These are phyloP conservation scores for Atta cephalotes DNA, from an alignment of 1,140 invertebrate species.

Conservation along the genomic window DNA sequence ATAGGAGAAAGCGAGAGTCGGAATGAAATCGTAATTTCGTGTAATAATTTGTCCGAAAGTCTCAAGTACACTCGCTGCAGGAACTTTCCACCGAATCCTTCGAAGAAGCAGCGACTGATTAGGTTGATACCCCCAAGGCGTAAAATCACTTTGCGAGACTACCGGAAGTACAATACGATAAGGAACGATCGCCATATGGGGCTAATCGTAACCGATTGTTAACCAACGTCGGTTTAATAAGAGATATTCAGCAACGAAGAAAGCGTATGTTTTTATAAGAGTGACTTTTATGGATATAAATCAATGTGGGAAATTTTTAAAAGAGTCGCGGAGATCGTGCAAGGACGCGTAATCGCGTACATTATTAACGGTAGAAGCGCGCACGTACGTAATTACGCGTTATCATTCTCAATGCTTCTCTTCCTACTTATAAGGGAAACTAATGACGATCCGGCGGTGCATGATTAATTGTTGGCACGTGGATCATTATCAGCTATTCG, in stretches of 20 bases:
- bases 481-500: conserved; percentile 68
- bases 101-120: not conserved
- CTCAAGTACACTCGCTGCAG: not conserved
- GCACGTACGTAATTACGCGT: conserved; percentile 61
- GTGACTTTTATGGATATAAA: conserved; percentile 41
- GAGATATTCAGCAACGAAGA: conserved; percentile 55
- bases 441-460: conserved; percentile 43
- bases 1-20: conserved; percentile 39
- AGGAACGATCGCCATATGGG: not conserved
- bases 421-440: conserved; percentile 36
- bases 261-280: conserved; percentile 18
- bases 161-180: conserved; percentile 36
- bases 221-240: conserved; percentile 42
- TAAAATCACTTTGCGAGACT: conserved; percentile 11
- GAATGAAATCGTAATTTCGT: conserved; percentile 39
- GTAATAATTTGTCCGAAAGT: conserved; percentile 38
- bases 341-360: conserved; percentile 29
- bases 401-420: conserved; percentile 34
- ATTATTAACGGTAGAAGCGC: conserved; percentile 66
- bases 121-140: not conserved
- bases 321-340: conserved; percentile 42
- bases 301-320: conserved; percentile 40
- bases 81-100: conserved; percentile 23
- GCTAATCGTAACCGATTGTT: conserved; percentile 51
- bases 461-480: conserved; percentile 71